Base-by-base conservation (phyloP, 2,888 invertebrate genomes). In the Eupeodes luniger region DNA sequence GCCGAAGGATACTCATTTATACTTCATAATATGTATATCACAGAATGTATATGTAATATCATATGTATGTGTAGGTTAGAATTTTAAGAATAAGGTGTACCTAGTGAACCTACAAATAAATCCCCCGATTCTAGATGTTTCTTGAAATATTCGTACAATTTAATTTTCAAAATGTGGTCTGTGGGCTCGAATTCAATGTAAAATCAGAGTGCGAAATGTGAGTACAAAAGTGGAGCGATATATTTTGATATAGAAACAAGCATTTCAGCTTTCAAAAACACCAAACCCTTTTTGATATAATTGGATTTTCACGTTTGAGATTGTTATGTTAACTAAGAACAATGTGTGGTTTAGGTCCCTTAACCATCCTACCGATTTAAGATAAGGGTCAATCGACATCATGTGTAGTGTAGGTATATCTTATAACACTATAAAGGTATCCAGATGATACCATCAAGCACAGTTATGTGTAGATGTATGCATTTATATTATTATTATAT, bases 251-350 rank as follows among this genome's bases (percentile, higher is more conserved):
- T 27, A 27, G 47, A 55, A 55, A 53, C 36, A 69, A 69, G 69
- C 36, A 36, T 59, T 34, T 59, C 7, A 34, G 57, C 57, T 53
- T 67, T 34, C 34, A 7, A 34, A 69, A 70, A 55, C 19, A 16
- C 53, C 53, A 53, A 72, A 59, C 59, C 72, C 72, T 72, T 72
- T 59, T 72, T 14, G 27, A 57, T 72, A 59, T 72, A 72, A 72
- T 72, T 59, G 57, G 72, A 72, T 72, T 72, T 72, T 47, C 57
- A 72, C 72, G 57, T 72, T 72, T 59, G 72, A 59, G 72, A 72
- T 70, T 72, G 59, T 72, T 72, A 59, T 72, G 47, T 72, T 59
- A 72, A 72, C 59, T 72, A 47, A 72, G 59, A 70, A 72, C 72
- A 59, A 72, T 72, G 59, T 72, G 72, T 72, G 72, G 72, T 72